Base-by-base conservation (phyloP, 2,888 invertebrate species). In the Plutella xylostella region DNA sequence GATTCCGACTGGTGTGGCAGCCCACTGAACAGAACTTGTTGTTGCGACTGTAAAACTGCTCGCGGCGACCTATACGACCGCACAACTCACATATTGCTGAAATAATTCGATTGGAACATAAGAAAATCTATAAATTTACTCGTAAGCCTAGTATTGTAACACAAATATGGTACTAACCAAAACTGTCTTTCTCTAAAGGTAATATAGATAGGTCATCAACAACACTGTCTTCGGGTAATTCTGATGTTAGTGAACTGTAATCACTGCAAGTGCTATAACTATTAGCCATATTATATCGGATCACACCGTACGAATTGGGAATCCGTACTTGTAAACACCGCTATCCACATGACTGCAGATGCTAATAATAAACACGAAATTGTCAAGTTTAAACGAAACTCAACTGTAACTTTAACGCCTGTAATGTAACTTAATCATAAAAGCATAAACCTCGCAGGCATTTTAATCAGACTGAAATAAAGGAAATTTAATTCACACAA, bases 121-220 rank as follows among this genome's bases (percentile, higher is more conserved):
- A 35, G 12, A 39, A 15, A 39, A 37, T 45, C 4, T 18, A 12
- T 42, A 42, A 28, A 42, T 21, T 25, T 12, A 41, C 21, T 18
- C 18, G n/a, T n/a, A n/a, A n/a, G n/a, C n/a, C n/a, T n/a, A n/a
- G n/a, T n/a, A n/a, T n/a, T n/a, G n/a, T n/a, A 33, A 7, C 9
- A 31, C 17, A 33, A 35, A 17, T 22, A 15, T 25, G 14, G 1
- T 41, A 74, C 88, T 88, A 84, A 94, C 94, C 94, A 85, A 94
- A 94, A 75, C 92, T 94, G 73, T 94, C 93, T 76, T 92, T 93
- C 72, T 91, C 90, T 64, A 95, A 91, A 45, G 95, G 94, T 76
- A 95, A 90, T 62, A 94, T 92, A 52, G 92, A 91, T 49, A 93
- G 88, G 82, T 94, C 93, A 48, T 82, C 82, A 22, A 67, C 64